Base-by-base conservation (phyloP, 2,797 vertebrate species). In the Hybognathus amarus region DNA sequence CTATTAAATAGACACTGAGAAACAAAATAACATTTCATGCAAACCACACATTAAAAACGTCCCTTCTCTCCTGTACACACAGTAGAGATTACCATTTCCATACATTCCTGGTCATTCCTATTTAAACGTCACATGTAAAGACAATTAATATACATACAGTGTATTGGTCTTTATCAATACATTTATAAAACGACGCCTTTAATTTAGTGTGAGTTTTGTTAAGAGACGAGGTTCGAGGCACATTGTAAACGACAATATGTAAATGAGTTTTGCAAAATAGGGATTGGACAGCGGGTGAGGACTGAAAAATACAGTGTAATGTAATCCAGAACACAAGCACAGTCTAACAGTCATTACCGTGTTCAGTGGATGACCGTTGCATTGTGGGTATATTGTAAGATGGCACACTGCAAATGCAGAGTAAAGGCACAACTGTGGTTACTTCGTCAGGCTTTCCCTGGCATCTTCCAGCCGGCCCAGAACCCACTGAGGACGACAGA, bases 381-480 rank as follows among this genome's bases (percentile, higher is more conserved):
- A 89, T 69, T 80, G 18, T 71, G 61, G 76, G 45, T 87, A 83
- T 85, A 76, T 87, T 87, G 73, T 84, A 74, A 82, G 85, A 76
- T 75, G 83, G 77, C 90, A 90, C 90, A 90, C 93, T 88, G 86
- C 90, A 38, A 54, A 17, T 87, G 90, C 82, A 91, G 93, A 93
- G 90, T 92, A 92, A 94, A 93, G 92, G 90, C 90, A 91, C 92
- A n/a, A 70, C 12, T 22, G 68, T 56, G 22, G 17, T 74, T 90
- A 92, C 90, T 96, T 97, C 6, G 94, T 94, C 82, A 96, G 94
- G 91, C 87, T 95, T 59, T 99, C 97, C 90, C 95, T 95, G 36
- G 97, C 97, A 86, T 99, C 98, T 90, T 97, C 96, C 86, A 99
- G 89, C 91, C 97, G 98, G 90, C 92, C 83, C 73, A 99, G 96